Evolutionary conservation across 2,113 vertebrate species (phyloP).

Genomic region (Spilogale gracilis): DNA sequence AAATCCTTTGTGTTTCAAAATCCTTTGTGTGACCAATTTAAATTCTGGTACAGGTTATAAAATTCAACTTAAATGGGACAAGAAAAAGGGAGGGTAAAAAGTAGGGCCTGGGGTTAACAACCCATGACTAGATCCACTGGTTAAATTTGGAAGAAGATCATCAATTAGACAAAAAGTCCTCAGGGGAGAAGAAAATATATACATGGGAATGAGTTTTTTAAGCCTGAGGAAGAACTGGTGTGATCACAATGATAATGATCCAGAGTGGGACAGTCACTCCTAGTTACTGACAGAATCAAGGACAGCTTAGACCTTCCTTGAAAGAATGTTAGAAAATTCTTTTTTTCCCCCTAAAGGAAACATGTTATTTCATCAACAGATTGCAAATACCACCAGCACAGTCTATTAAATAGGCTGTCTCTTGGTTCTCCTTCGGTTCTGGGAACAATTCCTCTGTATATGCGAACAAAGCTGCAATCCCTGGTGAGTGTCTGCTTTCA

Average conservation of each 20-base stretch:
- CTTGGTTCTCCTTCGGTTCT: constrained; percentile 66
- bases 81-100: not conserved
- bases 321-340: constrained; percentile 54
- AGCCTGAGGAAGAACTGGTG: constrained; percentile 44
- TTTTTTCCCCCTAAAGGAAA: constrained; percentile 65
- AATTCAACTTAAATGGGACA: not conserved
- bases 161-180: constrained; percentile 37
- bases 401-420: constrained; percentile 72
- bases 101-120: not conserved
- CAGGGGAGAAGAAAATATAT: not conserved
- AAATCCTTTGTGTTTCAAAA: constrained; percentile 38
- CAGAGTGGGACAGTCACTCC: constrained; percentile 1
- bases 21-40: not conserved
- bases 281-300: constrained; percentile 40
- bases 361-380: constrained; percentile 67
- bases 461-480: constrained; percentile 67
- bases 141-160: constrained; percentile 60
- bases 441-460: constrained; percentile 55
- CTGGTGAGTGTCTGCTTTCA: not conserved
- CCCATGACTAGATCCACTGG: constrained; percentile 52
- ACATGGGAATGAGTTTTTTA: not conserved
- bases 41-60: constrained; percentile 20
- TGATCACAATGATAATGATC: constrained; percentile 49
- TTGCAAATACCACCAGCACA: constrained; percentile 70
- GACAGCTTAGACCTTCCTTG: constrained; percentile 50